Percentiles rank a stretch among this genome's conserved stretches.
phyloP scores from a whole-genome alignment of 2,888 invertebrate species.

The Bellardia pandia region DNA sequence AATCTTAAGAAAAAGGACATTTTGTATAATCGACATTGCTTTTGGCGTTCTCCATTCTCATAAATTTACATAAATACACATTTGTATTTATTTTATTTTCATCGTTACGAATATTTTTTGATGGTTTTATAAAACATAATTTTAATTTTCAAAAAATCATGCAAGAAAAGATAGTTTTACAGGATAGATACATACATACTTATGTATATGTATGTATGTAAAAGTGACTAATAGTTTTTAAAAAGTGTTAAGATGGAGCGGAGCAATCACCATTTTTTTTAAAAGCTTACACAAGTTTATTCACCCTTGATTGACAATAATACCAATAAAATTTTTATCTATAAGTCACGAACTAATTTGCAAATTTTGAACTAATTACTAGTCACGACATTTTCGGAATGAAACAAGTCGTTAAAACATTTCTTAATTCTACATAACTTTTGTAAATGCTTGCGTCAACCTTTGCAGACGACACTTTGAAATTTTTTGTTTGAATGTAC shows the following conservation, averaged over 20 bases:
- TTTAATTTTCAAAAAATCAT: too few species aligned
- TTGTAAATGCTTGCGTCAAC: background rate
- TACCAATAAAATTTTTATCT: conserved; percentile 74
- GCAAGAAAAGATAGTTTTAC: too few species aligned
- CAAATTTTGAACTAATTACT: conserved; percentile 72
- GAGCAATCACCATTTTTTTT: background rate
- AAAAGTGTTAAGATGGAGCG: background rate
- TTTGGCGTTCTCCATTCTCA: too few species aligned
- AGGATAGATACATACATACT: too few species aligned
- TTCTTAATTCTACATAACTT: conserved; percentile 11
- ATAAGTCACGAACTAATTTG: conserved; percentile 81
- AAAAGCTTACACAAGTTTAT: background rate
- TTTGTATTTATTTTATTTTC: too few species aligned
- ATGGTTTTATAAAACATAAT: too few species aligned
- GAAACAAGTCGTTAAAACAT: conserved; percentile 2
- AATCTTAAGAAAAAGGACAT: too few species aligned
- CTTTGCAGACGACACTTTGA: conserved; percentile 1
- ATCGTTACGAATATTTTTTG: too few species aligned
- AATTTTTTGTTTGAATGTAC: background rate
- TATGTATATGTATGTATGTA: too few species aligned
- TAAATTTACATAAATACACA: too few species aligned
- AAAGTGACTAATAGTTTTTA: background rate
- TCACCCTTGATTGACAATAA: background rate
- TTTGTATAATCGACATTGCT: too few species aligned
- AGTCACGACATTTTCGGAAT: conserved; percentile 43